A percentile compares a stretch with the other conserved stretches of the same genome.
phyloP scores from a whole-genome alignment of 2,113 vertebrate genomes.

The Hepsetus odoe region DNA sequence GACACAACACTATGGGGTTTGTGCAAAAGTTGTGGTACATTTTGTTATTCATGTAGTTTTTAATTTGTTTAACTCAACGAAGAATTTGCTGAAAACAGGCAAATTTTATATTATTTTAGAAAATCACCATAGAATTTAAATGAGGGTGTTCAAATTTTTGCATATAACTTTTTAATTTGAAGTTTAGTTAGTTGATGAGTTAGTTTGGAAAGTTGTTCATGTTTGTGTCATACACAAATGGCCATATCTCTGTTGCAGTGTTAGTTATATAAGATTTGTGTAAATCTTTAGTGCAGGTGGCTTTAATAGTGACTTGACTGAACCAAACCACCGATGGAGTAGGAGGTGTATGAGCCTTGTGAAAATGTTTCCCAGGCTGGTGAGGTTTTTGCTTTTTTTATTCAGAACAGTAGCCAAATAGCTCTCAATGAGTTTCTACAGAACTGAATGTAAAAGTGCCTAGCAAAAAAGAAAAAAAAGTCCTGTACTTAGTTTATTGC shows the following conservation, averaged over 20 bases:
- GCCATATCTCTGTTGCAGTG: background rate
- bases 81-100: too few species aligned
- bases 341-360: background rate
- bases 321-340: background rate
- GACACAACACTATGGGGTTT: too few species aligned
- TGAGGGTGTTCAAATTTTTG: too few species aligned
- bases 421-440: conserved; percentile 17
- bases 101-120: too few species aligned
- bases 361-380: background rate
- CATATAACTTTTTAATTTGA: too few species aligned
- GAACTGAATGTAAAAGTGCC: conserved; percentile 27
- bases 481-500: background rate
- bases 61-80: too few species aligned
- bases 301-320: background rate
- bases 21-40: too few species aligned
- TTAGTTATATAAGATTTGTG: background rate
- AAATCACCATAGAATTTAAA: too few species aligned
- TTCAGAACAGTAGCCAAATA: conserved; percentile 2
- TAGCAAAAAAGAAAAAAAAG: conserved; percentile 25
- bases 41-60: too few species aligned
- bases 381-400: background rate
- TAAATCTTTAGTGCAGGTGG: background rate
- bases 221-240: background rate
- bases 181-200: background rate
- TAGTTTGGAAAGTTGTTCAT: background rate